phyloP scores from a whole-genome alignment of 2,888 invertebrate species.

The Hedychridium roseum region DNA sequence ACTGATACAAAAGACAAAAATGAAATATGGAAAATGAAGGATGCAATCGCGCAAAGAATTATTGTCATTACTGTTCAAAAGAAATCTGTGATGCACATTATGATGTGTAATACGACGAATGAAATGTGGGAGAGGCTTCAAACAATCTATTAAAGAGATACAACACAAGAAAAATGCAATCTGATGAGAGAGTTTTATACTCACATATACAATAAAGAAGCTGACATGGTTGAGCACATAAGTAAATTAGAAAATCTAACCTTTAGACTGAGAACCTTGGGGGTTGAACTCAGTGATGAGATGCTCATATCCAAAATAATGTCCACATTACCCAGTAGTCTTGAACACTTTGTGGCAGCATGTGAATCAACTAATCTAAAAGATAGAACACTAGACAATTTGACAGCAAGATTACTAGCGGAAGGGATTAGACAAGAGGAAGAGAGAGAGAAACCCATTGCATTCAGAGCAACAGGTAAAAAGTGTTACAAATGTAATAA shows the following conservation, averaged over 20 bases:
- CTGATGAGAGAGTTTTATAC: neutral
- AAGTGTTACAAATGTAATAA: neutral
- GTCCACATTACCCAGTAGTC: neutral
- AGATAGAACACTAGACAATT: neutral
- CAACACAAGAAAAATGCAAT: neutral
- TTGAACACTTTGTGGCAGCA: neutral
- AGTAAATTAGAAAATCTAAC: neutral
- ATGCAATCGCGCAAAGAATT: too few relatives aligned
- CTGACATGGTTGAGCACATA: neutral
- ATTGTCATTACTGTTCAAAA: too few relatives aligned
- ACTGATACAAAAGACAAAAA: too few relatives aligned
- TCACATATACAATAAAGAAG: neutral
- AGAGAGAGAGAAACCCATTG: neutral
- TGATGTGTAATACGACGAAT: too few relatives aligned
- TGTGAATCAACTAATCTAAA: neutral
- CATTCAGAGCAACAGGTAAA: neutral
- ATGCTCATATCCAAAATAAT: neutral
- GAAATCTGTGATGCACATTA: too few relatives aligned
- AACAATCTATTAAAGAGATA: too few relatives aligned
- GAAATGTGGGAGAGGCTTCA: too few relatives aligned
- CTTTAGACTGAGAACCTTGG: neutral
- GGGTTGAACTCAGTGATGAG: neutral
- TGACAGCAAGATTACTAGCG: neutral
- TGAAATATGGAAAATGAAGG: too few relatives aligned
- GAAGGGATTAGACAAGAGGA: neutral